These are phyloP conservation scores for Amphiura filiformis DNA, from an alignment of 35 echinoderm and acorn worm species.

Conservation along the genomic window DNA sequence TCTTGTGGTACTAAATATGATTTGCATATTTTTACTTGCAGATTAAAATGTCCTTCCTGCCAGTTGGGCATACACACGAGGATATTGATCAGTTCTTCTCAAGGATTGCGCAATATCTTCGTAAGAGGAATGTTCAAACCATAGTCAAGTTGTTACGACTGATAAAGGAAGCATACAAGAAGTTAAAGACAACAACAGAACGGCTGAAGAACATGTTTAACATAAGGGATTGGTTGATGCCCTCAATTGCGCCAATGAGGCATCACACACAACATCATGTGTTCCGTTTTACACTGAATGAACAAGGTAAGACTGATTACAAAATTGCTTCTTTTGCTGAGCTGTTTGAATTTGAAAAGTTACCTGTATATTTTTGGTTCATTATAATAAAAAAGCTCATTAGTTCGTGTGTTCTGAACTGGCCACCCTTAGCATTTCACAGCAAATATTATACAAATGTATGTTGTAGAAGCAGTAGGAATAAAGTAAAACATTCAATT, in stretches of 20 bases:
- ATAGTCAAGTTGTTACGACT: background rate
- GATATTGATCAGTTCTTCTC: conserved; percentile 46
- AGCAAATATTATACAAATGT: too few relatives aligned
- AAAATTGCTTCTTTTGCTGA: too few relatives aligned
- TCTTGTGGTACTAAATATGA: too few relatives aligned
- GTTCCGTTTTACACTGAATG: background rate
- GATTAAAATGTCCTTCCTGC: conserved; percentile 22
- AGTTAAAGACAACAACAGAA: background rate
- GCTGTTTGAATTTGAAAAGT: too few relatives aligned
- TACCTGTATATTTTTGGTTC: too few relatives aligned
- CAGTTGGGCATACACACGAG: conserved; percentile 34
- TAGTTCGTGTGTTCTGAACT: too few relatives aligned
- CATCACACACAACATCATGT: background rate
- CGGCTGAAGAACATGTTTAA: background rate
- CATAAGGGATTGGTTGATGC: background rate
- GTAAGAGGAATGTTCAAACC: background rate
- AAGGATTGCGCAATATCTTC: background rate
- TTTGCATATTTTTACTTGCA: conserved; percentile 20
- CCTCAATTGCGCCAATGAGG: too few relatives aligned
- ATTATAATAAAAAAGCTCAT: too few relatives aligned
- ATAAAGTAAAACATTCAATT: too few relatives aligned
- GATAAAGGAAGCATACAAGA: too few relatives aligned
- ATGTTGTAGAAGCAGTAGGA: too few relatives aligned
- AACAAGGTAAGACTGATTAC: background rate
- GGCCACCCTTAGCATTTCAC: too few relatives aligned